A percentile compares a stretch with the other conserved stretches of the same genome.
Evolutionary conservation across 2,113 vertebrate species (phyloP).

Genomic region (Collichthys lucidus): DNA sequence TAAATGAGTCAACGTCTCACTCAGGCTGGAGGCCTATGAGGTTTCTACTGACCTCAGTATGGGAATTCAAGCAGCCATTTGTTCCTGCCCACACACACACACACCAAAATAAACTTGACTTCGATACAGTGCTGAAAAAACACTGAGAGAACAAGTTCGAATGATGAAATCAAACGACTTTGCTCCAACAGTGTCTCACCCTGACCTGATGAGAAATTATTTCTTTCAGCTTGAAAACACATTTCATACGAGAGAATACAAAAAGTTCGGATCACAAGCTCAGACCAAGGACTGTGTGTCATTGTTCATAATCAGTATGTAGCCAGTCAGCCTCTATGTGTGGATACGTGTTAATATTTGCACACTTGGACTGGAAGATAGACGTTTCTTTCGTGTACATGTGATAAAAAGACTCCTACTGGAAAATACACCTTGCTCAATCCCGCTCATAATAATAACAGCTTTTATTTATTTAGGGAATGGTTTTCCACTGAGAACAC

Average conservation of each 20-base stretch:
- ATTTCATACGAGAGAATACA: background rate
- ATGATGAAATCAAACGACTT: background rate
- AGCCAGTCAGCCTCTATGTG: background rate
- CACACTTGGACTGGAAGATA: slow-evolving; percentile 5
- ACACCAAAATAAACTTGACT: background rate
- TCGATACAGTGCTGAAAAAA: background rate
- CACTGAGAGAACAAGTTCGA: background rate
- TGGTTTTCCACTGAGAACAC: background rate
- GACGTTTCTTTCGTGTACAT: background rate
- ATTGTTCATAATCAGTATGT: slow-evolving; percentile 34
- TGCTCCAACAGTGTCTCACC: background rate
- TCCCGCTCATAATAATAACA: slow-evolving; percentile 18
- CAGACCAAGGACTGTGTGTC: slow-evolving; percentile 32
- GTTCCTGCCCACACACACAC: slow-evolving; percentile 25
- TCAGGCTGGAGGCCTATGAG: background rate
- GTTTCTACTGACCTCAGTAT: background rate
- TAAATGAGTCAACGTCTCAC: slow-evolving; percentile 14
- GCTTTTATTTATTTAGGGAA: slow-evolving; percentile 36
- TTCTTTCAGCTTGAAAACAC: background rate
- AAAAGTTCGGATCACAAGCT: background rate
- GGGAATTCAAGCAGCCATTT: slow-evolving; percentile 22
- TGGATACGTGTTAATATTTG: slow-evolving; percentile 53
- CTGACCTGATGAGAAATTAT: background rate
- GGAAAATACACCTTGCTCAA: slow-evolving; percentile 31
- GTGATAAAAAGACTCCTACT: slow-evolving; percentile 12